Evolutionary conservation across 2,797 vertebrate genomes (phyloP).

Genomic region (Cynopterus sphinx): DNA sequence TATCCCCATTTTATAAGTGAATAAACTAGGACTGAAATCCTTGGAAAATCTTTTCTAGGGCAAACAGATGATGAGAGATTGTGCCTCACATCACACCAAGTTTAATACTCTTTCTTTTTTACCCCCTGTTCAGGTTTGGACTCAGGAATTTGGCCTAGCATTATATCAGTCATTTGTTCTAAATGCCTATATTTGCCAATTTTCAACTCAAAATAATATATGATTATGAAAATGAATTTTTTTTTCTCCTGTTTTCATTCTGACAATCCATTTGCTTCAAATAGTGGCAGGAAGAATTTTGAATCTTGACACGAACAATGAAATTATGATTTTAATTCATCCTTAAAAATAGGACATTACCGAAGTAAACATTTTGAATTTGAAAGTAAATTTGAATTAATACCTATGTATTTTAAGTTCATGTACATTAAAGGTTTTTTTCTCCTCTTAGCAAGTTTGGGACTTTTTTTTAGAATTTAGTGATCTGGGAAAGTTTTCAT

Average conservation of each 20-base stretch:
- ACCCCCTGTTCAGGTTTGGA: background rate
- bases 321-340: constrained; percentile 18
- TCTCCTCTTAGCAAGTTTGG: background rate
- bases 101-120: background rate
- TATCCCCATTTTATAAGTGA: background rate
- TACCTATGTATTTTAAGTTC: background rate
- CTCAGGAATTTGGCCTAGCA: background rate
- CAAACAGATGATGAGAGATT: background rate
- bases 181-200: background rate
- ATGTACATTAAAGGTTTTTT: background rate
- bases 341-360: background rate
- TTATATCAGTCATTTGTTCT: background rate
- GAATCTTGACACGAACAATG: constrained; percentile 20
- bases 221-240: background rate
- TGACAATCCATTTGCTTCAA: constrained; percentile 56
- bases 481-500: constrained; percentile 4
- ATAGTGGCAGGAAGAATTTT: constrained; percentile 31
- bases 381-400: constrained; percentile 47
- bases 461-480: background rate
- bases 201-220: background rate
- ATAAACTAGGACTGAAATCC: background rate
- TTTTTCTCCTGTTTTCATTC: constrained; percentile 28
- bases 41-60: background rate
- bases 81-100: background rate
- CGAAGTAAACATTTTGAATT: constrained; percentile 15